Percentiles rank a stretch among this genome's conserved stretches.
Evolutionary conservation across 2,113 vertebrate genomes (phyloP).

Genomic region (Copsychus sechellarum): DNA sequence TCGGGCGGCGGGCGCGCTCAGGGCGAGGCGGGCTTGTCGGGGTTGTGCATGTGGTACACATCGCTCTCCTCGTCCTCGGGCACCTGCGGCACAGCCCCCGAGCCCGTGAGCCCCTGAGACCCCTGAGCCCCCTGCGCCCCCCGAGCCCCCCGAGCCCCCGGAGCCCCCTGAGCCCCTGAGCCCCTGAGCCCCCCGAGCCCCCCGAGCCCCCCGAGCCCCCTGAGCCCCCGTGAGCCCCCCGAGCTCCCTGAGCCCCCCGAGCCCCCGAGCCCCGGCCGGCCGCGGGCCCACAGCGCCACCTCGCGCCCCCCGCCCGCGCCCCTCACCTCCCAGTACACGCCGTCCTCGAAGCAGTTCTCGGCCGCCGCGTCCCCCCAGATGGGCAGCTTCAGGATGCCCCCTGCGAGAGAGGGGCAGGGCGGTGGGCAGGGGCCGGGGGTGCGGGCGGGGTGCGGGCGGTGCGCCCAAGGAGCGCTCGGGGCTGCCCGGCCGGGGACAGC

Average conservation of each 20-base stretch:
- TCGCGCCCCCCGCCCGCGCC: neutral
- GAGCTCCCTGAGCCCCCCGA: no score
- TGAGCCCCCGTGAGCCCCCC: no score
- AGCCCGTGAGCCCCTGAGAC: no score
- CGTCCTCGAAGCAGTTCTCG: constrained; percentile 93
- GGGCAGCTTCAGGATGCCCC: constrained; percentile 86
- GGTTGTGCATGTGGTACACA: constrained; percentile 50
- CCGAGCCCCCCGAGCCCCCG: no score
- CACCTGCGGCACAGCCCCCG: no score
- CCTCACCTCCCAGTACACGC: constrained; percentile 92
- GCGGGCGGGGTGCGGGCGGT: neutral
- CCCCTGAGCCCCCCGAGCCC: no score
- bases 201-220: no score
- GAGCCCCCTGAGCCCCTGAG: no score
- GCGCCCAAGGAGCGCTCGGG: neutral
- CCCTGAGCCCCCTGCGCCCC: no score
- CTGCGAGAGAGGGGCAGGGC: constrained; percentile 62
- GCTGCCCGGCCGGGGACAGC: neutral
- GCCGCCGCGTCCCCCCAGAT: constrained; percentile 89
- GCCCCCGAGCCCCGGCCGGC: neutral
- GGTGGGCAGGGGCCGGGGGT: neutral
- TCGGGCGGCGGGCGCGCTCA: neutral
- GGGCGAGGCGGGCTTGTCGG: constrained; percentile 53
- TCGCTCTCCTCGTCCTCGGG: constrained; percentile 83
- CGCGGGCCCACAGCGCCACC: constrained; percentile 34